Evolutionary conservation across 2,888 invertebrate species (phyloP).

Genomic region (Andrena fulva): DNA sequence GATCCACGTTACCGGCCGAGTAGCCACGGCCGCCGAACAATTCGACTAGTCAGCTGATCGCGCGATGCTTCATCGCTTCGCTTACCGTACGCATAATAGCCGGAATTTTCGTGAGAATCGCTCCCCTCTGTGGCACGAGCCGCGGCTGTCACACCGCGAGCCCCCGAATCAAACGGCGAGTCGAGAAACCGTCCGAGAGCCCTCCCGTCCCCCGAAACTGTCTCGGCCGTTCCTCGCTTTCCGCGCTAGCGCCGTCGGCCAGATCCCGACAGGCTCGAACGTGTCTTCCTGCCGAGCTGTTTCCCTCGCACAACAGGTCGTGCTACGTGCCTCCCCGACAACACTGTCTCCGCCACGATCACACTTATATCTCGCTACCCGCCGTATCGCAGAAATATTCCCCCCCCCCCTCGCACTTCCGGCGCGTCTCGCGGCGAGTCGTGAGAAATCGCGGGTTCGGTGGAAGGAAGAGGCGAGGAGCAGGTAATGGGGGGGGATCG

Average conservation of each 20-base stretch:
- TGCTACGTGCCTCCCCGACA: not conserved
- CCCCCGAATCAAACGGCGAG: not conserved
- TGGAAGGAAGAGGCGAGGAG: not conserved
- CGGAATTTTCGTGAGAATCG: constrained; percentile 54
- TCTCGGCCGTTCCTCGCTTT: constrained; percentile 5
- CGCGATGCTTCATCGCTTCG: constrained; percentile 75
- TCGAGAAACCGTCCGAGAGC: not conserved
- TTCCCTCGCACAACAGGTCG: constrained; percentile 39
- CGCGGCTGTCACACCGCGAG: not conserved
- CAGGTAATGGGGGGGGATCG: not conserved
- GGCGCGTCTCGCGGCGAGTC: not conserved
- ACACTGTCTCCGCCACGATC: constrained; percentile 1
- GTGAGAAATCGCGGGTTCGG: not conserved
- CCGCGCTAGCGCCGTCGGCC: constrained; percentile 1
- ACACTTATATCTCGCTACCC: not conserved
- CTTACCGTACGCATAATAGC: constrained; percentile 74
- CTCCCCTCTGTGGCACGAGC: not conserved
- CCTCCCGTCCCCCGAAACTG: not conserved
- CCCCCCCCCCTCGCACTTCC: too few species aligned
- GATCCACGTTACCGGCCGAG: constrained; percentile 60
- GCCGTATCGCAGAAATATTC: not conserved
- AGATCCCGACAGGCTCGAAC: not conserved
- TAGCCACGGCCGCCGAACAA: constrained; percentile 71
- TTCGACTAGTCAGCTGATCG: constrained; percentile 80
- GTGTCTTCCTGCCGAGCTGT: constrained; percentile 9